phyloP scores from a whole-genome alignment of 2,797 vertebrate species.

The Epinephelus awoara region DNA sequence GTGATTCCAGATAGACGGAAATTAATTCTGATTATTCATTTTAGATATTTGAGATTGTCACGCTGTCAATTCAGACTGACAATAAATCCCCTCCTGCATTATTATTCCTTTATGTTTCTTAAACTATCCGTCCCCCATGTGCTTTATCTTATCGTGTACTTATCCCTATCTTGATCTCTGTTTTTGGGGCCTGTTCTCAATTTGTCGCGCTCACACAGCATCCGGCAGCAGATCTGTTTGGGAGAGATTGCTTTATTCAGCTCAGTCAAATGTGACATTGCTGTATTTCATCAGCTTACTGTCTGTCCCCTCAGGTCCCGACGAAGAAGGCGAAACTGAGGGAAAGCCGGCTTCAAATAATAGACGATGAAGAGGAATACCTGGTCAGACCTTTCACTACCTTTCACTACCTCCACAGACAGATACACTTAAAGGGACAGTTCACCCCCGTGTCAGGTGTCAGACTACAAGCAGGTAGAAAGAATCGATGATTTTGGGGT shows the following conservation, averaged over 20 bases:
- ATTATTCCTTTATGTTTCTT: slow-evolving; percentile 41
- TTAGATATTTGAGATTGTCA: slow-evolving; percentile 48
- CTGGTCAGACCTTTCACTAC: slow-evolving; percentile 69
- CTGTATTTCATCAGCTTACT: slow-evolving; percentile 31
- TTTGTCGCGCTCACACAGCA: slow-evolving; percentile 48
- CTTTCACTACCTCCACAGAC: background rate
- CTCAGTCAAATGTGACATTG: slow-evolving; percentile 44
- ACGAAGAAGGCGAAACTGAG: slow-evolving; percentile 72
- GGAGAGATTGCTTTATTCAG: slow-evolving; percentile 50
- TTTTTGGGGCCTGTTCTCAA: slow-evolving; percentile 41
- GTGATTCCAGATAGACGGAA: slow-evolving; percentile 27
- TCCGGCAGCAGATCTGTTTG: slow-evolving; percentile 51
- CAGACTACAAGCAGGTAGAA: too few species aligned
- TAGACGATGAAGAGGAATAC: slow-evolving; percentile 75
- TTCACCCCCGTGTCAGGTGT: too few species aligned
- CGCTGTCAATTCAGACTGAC: slow-evolving; percentile 47
- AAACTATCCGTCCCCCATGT: slow-evolving; percentile 37
- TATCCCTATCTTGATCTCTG: slow-evolving; percentile 55
- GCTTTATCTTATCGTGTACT: slow-evolving; percentile 54
- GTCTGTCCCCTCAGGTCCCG: slow-evolving; percentile 67
- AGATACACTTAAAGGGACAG: background rate
- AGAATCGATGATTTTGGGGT: too few species aligned
- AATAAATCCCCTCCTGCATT: slow-evolving; percentile 14
- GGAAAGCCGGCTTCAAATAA: slow-evolving; percentile 67
- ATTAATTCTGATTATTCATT: slow-evolving; percentile 38